Evolutionary conservation across 1,140 invertebrate species (phyloP).

Genomic region (Hydropsyche tenuis): DNA sequence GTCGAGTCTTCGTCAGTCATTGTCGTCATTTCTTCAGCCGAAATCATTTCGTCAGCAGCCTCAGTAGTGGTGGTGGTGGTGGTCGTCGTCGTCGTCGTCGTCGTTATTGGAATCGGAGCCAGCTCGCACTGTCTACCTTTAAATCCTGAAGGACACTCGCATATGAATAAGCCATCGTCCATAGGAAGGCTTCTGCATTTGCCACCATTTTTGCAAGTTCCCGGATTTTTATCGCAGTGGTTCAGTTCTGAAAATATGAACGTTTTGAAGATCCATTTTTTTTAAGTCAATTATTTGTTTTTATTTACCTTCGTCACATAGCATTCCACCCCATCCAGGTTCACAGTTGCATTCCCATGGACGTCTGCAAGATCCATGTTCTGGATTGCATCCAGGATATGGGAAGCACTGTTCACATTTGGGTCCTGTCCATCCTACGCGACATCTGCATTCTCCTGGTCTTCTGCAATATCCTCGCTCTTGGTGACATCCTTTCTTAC

Average conservation of each 20-base stretch:
- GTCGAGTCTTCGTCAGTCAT: constrained; percentile 54
- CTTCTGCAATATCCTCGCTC: constrained; percentile 85
- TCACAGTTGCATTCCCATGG: constrained; percentile 91
- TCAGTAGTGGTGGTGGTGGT: constrained; percentile 41
- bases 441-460: constrained; percentile 79
- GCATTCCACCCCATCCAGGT: constrained; percentile 85
- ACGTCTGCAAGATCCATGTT: constrained; percentile 79
- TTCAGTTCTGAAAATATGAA: constrained; percentile 67
- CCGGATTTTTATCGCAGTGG: constrained; percentile 75
- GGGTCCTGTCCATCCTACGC: constrained; percentile 84
- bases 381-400: constrained; percentile 78
- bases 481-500: constrained; percentile 79
- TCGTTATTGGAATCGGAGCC: constrained; percentile 59
- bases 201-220: constrained; percentile 76
- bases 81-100: constrained; percentile 47
- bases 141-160: constrained; percentile 67
- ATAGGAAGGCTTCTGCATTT: constrained; percentile 79
- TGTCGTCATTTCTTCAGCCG: constrained; percentile 54
- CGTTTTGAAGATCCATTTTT: too few relatives aligned
- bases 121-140: constrained; percentile 68
- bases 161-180: constrained; percentile 78
- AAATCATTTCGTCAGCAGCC: constrained; percentile 51
- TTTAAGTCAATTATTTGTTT: too few relatives aligned
- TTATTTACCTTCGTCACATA: constrained; percentile 78
- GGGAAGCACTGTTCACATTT: constrained; percentile 82